Base-by-base conservation (phyloP, 2,888 invertebrate species). In the Cinara cedri region DNA sequence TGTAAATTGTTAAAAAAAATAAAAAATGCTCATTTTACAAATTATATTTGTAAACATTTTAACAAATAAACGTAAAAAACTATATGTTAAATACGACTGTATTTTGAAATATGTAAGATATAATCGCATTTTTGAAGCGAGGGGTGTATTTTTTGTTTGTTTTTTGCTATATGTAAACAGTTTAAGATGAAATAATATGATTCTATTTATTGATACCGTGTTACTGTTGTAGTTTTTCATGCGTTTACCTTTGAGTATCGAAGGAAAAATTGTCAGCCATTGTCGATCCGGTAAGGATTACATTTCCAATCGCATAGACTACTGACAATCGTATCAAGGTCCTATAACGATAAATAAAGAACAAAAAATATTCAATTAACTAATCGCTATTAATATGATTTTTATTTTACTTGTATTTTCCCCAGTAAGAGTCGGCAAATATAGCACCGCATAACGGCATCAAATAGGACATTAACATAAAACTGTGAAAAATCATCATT, bases 381-480 rank as follows among this genome's bases (percentile, higher is more conserved):
- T 10, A 13, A 10, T 46, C 11, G 46, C 4, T 44, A 44, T 44
- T 44, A 44, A 44, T 54, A 19, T 54, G 2, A 19, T 19, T 1
- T 19, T 4, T 11, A 19, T 2, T 21, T 65, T 44, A 90, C 87
- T 88, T 91, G 87, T 93, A 98, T 87, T 96, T 93, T 72, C 98
- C 98, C 68, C 97, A 88, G 87, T 90, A 92, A 81, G 96, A 94
- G 86, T 98, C 98, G 0, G 98, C 96, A 54, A 98, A 87, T 84
- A 98, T 93, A 34, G 98, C 98, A 1, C 98, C 98, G 46, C 96
- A 84, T 1, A 97, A 83, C 0, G 97, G 96, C 82, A 93, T 93
- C 86, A 95, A 92, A 87, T 94, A 98, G 13, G 94, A 94, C 83
- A 97, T 87, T 91, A 94, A 93, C 1, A 91, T 90, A 86, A 97